Percentiles rank a stretch among this genome's conserved stretches.
Evolutionary conservation across 1,140 invertebrate genomes (phyloP).

Genomic region (Ectropis grisescens): DNA sequence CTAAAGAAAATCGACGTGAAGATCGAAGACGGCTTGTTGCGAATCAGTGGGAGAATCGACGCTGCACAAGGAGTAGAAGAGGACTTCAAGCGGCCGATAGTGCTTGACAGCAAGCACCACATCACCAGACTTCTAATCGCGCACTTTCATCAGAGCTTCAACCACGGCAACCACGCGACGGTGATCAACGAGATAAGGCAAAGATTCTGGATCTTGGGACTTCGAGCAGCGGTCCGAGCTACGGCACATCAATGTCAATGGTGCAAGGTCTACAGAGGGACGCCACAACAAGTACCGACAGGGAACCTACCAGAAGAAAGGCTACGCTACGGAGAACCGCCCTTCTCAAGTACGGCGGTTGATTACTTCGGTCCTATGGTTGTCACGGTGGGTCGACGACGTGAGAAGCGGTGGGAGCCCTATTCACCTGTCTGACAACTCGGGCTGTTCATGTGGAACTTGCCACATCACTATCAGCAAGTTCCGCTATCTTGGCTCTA

Average conservation of each 20-base stretch:
- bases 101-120: conserved; percentile 1
- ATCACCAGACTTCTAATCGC: not conserved
- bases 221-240: conserved; percentile 1
- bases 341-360: conserved; percentile 22
- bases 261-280: not conserved
- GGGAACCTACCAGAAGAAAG: conserved; percentile 2
- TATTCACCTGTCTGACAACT: conserved; percentile 46
- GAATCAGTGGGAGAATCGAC: not conserved
- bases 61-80: not conserved
- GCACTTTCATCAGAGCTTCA: conserved; percentile 6
- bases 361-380: conserved; percentile 35
- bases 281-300: not conserved
- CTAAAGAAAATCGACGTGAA: conserved; percentile 1
- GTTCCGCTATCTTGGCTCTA: conserved; percentile 22
- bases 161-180: conserved; percentile 9
- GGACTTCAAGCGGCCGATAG: conserved; percentile 1
- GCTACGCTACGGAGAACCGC: conserved; percentile 3
- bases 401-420: conserved; percentile 33
- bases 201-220: conserved; percentile 4
- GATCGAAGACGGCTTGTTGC: not conserved
- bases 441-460: conserved; percentile 62
- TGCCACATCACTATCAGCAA: conserved; percentile 29
- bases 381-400: conserved; percentile 19
- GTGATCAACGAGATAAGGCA: conserved; percentile 12
- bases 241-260: not conserved